Conservation (phyloP, 1,140 invertebrate genomes). For the Temnothorax longispinosus region DNA sequence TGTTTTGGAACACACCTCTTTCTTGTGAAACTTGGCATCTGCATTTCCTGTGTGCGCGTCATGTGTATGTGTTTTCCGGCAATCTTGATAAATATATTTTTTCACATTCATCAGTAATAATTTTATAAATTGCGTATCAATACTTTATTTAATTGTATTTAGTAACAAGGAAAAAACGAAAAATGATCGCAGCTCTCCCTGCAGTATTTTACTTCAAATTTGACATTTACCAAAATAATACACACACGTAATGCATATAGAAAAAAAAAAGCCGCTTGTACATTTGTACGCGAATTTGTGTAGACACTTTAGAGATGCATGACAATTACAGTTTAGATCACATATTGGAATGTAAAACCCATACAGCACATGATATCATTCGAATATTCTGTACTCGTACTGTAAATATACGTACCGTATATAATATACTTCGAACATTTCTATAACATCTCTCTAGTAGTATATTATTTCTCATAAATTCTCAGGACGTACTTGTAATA, state of each 20-base stretch:
- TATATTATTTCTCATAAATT: too few relatives aligned
- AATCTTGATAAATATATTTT: not conserved
- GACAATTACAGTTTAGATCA: slow-evolving; percentile 14
- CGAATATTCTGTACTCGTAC: too few relatives aligned
- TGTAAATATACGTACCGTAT: too few relatives aligned
- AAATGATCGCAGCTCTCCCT: not conserved
- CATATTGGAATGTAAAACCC: not conserved
- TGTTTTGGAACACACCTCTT: not conserved
- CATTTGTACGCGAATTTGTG: not conserved
- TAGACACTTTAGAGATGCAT: slow-evolving; percentile 6
- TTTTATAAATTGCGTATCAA: not conserved
- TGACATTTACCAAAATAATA: not conserved
- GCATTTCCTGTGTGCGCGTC: not conserved
- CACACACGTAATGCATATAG: not conserved
- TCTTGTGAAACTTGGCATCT: not conserved
- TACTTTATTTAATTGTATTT: slow-evolving; percentile 10
- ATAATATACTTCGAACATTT: too few relatives aligned
- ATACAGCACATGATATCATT: too few relatives aligned
- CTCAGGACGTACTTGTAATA: too few relatives aligned
- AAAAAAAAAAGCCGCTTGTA: not conserved
- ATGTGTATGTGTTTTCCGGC: not conserved
- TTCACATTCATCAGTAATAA: not conserved
- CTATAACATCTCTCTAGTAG: too few relatives aligned
- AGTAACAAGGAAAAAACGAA: not conserved
- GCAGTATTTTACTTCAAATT: not conserved